Base-by-base conservation (phyloP, 37 sponge, comb jelly and placozoan genomes). In the Lycopodina hypogea region DNA sequence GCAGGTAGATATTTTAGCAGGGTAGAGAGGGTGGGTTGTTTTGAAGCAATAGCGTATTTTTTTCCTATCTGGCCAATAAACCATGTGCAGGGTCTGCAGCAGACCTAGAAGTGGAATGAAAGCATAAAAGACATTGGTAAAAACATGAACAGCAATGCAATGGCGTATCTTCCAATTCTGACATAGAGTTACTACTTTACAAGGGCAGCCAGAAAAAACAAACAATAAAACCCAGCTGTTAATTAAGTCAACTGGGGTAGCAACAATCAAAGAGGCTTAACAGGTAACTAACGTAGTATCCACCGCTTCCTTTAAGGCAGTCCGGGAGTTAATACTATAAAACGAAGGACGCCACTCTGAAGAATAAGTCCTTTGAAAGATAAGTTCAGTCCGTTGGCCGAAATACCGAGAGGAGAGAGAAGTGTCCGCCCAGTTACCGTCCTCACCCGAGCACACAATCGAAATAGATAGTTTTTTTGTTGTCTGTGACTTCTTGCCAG, bases 281-380 rank as follows among this genome's bases (percentile, higher is more conserved):
- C 48, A 18, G 15, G 17, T 4, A 40, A 51, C 74, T 53, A 33
- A 35, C 35, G 35, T 55, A 67, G n/a, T 32, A 32, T 67, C 55
- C 74, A 82, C 91, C 51, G 86, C 86, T 90, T 75, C 91, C 81
- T 77, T 65, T 71, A 37, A 73, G 86, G 82, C 91, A 85, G 91
- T 90, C 91, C 91, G 86, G 90, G 74, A 45, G 70, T 51, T 55
- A 56, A 53, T 81, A 84, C 86, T 90, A 85, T 83, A 85, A 81
- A 9, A 32, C 23, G 9, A 32, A 41, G 62, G 24, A 36, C 45
- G 83, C 86, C 90, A 85, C 86, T 60, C 77, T 87, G 87, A 78
- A 73, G 32, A 29, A 28, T 61, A 37, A 1, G 77, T 70, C 77
- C 84, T 19, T 22, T 60, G 30, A 38, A 21, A 60, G 62, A 60